Evolutionary conservation across 2,797 vertebrate species (phyloP), one percentile per base, ranked within the genome.

Genomic region (Dryobates pubescens): DNA sequence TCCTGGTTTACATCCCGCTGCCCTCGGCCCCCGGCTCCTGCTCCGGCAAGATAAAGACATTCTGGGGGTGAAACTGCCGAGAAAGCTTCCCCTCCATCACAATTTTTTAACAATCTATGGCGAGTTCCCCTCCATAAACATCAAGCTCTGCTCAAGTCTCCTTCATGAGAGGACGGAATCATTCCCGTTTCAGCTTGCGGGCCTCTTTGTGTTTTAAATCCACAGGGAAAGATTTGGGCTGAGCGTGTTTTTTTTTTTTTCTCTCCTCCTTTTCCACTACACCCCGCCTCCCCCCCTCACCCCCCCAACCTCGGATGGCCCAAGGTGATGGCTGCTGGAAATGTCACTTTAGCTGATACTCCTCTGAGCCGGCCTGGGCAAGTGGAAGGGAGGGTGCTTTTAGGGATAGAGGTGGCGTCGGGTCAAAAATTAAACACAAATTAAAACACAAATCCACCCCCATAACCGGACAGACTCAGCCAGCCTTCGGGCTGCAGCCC

Each of bases 41-140:
- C 17, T 3, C 43, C 18, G 19, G 13, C 3, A 3, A 84, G 58
- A 95, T 79, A 90, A 93, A 95, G 67, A 51, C 26, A 41, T 56
- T 41, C 63, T 13, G 41, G 2, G 74, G 70, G 56, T 56, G 38
- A 92, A 93, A 94, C 71, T 20, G 87, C 7, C 27, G 1, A 13
- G 3, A 45, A 72, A 85, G 6, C 10, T 4, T 30, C 22, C 2
- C 0, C 0, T 0, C 6, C 3, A 51, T 16, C 32, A 13, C 7
- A 0, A 8, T 36, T 86, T 86, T 82, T 68, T 32, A 57, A 68
- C 12, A 16, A 12, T 43, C 15, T 29, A 13, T 43, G 26, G 17
- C 2, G 7, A 29, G 32, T 47, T 13, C 24, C 16, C 43, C 24
- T 11, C 3, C 9, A 1, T 1, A 4, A 27, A 22, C 68, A 27